Evolutionary conservation across 2,797 vertebrate species (phyloP), one percentile per base, ranked within the genome.

Genomic region (Tamandua tetradactyla): DNA sequence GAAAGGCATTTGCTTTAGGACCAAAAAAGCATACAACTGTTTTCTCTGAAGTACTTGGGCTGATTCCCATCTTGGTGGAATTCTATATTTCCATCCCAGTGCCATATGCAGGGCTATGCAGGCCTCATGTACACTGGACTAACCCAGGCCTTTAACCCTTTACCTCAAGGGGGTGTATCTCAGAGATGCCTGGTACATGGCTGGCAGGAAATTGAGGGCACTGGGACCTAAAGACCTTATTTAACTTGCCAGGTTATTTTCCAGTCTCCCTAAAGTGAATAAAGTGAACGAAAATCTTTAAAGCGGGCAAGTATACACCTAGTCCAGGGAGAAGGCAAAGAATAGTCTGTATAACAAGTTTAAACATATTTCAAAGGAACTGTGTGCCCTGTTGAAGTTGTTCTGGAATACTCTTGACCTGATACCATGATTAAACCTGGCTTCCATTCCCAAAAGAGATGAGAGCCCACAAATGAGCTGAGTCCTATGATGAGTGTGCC

Each of bases 241-340:
- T 35, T 35, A 66, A 35, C 64, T 35, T 35, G n/a, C 64, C 42
- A 44, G 42, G 42, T 52, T 86, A 11, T 93, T 84, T 96, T 95
- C 88, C 76, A 92, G 83, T 49, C 47, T 76, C 66, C 35, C 10
- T 78, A 81, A 94, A 64, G 52, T 87, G 59, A 93, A 83, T 76
- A 89, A 90, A 92, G 55, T 86, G 71, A 74, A 93, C 71, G 22
- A 80, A 66, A 74, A 59, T 55, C 76, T 94, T 88, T 76, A 85
- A 61, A 89, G 62, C 64, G 72, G n/a, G 37, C 82, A 69, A 35
- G 30, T 75, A 44, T 18, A 94, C 86, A 89, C 23, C 15, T 75
- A 57, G 44, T 64, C 17, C 59, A 93, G 61, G 71, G 23, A 80
- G 76, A 94, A 76, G 62, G 49, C 47, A 80, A 93, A 57, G 71